These are phyloP conservation scores for Xestia sexstrigata DNA, from an alignment of 2,888 invertebrate species.

Conservation along the genomic window DNA sequence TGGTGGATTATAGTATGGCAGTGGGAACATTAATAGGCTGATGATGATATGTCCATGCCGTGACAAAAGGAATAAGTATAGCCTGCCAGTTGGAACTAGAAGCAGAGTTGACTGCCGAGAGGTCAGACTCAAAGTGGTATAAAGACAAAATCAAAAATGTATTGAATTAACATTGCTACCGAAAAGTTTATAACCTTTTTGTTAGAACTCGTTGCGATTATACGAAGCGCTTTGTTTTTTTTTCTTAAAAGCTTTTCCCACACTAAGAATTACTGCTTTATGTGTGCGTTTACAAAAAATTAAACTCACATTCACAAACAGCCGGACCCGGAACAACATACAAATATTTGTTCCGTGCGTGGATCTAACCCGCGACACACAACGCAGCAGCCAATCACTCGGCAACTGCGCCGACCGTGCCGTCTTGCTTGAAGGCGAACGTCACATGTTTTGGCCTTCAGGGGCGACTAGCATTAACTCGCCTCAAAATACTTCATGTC, in stretches of 20 bases:
- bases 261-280: background rate
- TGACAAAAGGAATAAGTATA: background rate
- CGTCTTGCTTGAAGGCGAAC: background rate
- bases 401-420: background rate
- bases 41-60: no score
- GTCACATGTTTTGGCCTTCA: background rate
- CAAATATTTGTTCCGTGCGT: background rate
- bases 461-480: background rate
- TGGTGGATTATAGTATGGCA: no score
- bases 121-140: background rate
- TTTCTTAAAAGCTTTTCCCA: background rate
- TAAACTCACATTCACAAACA: background rate
- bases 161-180: background rate
- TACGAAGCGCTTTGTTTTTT: background rate
- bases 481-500: background rate
- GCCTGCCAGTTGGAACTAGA: background rate
- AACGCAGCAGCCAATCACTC: background rate
- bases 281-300: background rate
- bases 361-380: background rate
- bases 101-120: background rate
- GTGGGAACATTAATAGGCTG: no score
- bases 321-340: background rate
- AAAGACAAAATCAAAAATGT: background rate
- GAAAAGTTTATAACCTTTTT: no score
- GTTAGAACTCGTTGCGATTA: background rate